Percentiles rank a stretch among this genome's conserved stretches.
Evolutionary conservation across 1,140 invertebrate species (phyloP).

Genomic region (Rhagoletis pomonella): DNA sequence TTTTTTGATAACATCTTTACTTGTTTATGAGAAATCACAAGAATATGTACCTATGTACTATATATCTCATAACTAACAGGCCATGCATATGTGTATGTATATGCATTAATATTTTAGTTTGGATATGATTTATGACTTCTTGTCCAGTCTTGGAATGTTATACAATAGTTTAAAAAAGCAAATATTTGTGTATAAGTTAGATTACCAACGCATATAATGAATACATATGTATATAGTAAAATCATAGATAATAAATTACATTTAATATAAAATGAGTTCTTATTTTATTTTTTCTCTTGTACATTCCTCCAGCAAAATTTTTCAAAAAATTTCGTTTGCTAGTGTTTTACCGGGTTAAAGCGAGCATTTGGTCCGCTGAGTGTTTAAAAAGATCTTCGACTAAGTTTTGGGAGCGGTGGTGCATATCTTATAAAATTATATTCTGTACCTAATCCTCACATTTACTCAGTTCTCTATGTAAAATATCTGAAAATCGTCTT

Average conservation of each 20-base stretch:
- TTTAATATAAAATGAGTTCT: conserved; percentile 12
- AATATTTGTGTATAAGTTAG: conserved; percentile 23
- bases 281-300: conserved; percentile 30
- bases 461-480: conserved; percentile 56
- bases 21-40: not conserved
- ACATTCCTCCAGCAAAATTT: not conserved
- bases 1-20: not conserved
- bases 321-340: too few relatives aligned
- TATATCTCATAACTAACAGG: not conserved
- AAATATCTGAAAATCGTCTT: conserved; percentile 69
- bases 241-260: conserved; percentile 51
- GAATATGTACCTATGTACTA: not conserved
- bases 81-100: not conserved
- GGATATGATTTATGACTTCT: not conserved
- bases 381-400: too few relatives aligned
- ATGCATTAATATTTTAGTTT: not conserved
- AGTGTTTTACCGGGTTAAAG: too few relatives aligned
- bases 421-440: too few relatives aligned
- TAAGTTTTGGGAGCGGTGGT: too few relatives aligned
- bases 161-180: not conserved
- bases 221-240: conserved; percentile 47
- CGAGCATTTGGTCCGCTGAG: too few relatives aligned
- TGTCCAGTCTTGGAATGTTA: not conserved
- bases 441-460: not conserved
- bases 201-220: conserved; percentile 3